Evolutionary conservation across 2,888 invertebrate genomes (phyloP).

Genomic region (Drosophila setosimentum): DNA sequence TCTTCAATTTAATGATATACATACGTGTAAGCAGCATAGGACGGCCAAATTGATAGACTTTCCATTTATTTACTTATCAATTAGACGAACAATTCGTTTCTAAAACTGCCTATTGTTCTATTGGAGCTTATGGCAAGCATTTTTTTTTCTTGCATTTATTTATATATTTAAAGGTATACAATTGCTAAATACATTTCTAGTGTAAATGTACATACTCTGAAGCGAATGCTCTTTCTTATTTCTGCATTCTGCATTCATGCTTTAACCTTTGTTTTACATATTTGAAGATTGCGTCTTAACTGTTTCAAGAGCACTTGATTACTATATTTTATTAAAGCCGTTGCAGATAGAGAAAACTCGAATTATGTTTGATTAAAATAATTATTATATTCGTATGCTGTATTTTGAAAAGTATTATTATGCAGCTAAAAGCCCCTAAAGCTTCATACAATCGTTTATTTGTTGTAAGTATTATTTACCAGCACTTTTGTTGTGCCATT

Average conservation of each 20-base stretch:
- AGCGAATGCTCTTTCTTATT: background rate
- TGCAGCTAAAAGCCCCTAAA: slow-evolving; percentile 1
- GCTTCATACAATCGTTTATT: slow-evolving; percentile 17
- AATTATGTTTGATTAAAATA: background rate
- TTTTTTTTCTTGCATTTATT: background rate
- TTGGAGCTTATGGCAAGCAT: background rate
- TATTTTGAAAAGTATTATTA: background rate
- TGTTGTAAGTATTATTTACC: slow-evolving; percentile 35
- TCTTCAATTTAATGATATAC: slow-evolving; percentile 26
- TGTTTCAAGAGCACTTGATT: background rate
- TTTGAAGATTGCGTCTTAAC: background rate
- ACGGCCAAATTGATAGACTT: background rate
- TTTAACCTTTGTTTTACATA: no score
- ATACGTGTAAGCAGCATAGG: background rate
- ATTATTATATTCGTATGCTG: background rate
- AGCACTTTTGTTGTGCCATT: slow-evolving; percentile 42
- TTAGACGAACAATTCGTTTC: slow-evolving; percentile 3
- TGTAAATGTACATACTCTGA: background rate
- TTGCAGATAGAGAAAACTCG: background rate
- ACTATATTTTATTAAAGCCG: background rate
- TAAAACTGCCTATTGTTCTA: background rate
- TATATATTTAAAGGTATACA: background rate
- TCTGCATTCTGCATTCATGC: no score
- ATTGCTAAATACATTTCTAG: background rate
- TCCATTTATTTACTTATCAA: slow-evolving; percentile 20